These are phyloP conservation scores for Nezara viridula DNA, from an alignment of 2,888 invertebrate genomes.

Conservation along the genomic window DNA sequence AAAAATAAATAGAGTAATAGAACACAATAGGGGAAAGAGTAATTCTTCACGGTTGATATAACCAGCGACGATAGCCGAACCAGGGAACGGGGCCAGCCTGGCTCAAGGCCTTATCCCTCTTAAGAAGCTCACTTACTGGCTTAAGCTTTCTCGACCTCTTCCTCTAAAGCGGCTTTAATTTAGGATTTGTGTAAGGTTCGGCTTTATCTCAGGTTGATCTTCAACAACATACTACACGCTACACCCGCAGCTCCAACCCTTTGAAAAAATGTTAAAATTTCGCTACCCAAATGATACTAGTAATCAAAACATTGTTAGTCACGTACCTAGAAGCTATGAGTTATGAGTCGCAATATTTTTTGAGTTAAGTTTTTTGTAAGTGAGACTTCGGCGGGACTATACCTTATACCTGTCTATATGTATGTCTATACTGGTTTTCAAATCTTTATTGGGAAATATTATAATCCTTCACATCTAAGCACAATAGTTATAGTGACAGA, in stretches of 20 bases:
- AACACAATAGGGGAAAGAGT: neutral
- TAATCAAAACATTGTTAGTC: too few species aligned
- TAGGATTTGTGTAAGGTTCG: slow-evolving; percentile 13
- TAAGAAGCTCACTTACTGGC: slow-evolving; percentile 23
- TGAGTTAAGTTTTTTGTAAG: too few species aligned
- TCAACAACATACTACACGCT: neutral
- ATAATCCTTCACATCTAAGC: too few species aligned
- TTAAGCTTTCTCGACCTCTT: slow-evolving; percentile 29
- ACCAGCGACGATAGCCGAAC: neutral
- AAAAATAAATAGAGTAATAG: too few species aligned
- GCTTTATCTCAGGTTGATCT: slow-evolving; percentile 23
- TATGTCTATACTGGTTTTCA: too few species aligned
- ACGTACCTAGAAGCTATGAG: too few species aligned
- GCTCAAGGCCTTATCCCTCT: neutral
- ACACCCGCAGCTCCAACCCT: neutral
- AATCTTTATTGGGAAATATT: too few species aligned
- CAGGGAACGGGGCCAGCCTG: neutral
- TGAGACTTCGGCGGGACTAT: too few species aligned
- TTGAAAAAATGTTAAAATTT: neutral
- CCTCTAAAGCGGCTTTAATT: slow-evolving; percentile 24
- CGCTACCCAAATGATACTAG: too few species aligned
- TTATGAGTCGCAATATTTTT: too few species aligned
- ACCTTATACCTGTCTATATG: too few species aligned
- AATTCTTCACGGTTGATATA: neutral
- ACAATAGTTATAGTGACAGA: too few species aligned